Percentiles rank a stretch among this genome's conserved stretches.
Evolutionary conservation across 2,797 vertebrate genomes (phyloP).

Genomic region (Liparis tanakae): DNA sequence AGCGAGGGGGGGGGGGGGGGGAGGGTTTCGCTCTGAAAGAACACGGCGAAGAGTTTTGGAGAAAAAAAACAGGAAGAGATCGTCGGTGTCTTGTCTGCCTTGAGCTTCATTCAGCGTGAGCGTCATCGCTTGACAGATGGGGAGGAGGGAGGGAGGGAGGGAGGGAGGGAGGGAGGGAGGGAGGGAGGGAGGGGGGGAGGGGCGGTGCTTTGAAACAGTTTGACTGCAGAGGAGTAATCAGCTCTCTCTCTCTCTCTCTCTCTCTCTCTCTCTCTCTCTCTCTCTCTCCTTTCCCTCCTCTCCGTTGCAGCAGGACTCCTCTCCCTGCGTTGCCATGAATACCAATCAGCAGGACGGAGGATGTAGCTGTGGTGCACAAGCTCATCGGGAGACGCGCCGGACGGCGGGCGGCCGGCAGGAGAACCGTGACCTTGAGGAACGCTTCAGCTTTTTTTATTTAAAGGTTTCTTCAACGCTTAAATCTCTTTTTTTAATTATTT

Average conservation of each 20-base stretch:
- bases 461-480: slow-evolving; percentile 23
- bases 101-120: slow-evolving; percentile 42
- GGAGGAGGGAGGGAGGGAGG: slow-evolving; percentile 16
- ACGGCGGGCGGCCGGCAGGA: slow-evolving; percentile 45
- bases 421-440: slow-evolving; percentile 63
- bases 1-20: slow-evolving; percentile 40
- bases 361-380: slow-evolving; percentile 48
- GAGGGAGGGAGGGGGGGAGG: slow-evolving; percentile 26
- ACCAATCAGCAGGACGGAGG: slow-evolving; percentile 55
- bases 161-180: slow-evolving; percentile 32
- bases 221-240: slow-evolving; percentile 59
- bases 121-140: slow-evolving; percentile 59
- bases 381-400: slow-evolving; percentile 49
- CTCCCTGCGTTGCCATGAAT: slow-evolving; percentile 51
- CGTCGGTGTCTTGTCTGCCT: slow-evolving; percentile 50
- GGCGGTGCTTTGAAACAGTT: slow-evolving; percentile 61
- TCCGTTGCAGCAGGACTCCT: slow-evolving; percentile 37
- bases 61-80: slow-evolving; percentile 64
- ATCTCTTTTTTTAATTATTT: slow-evolving; percentile 45
- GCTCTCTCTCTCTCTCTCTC: slow-evolving; percentile 31
- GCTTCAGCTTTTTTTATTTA: slow-evolving; percentile 26
- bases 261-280: slow-evolving; percentile 32
- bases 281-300: slow-evolving; percentile 12
- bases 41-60: slow-evolving; percentile 63
- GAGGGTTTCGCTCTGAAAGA: slow-evolving; percentile 45